These are phyloP conservation scores for Zeugodacus cucurbitae DNA, from an alignment of 1,140 invertebrate genomes.

Conservation along the genomic window DNA sequence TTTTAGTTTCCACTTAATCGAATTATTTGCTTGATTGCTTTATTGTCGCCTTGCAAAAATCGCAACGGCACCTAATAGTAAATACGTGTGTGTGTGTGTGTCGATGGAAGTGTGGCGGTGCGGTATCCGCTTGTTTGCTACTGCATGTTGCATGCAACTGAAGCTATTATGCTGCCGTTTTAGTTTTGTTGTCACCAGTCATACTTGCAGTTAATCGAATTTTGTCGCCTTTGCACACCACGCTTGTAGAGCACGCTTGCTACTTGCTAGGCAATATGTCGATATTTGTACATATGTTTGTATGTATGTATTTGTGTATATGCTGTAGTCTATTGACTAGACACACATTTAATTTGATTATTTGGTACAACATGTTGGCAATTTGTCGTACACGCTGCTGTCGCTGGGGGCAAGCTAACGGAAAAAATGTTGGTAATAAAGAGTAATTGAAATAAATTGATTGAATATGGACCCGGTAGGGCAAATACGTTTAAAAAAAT, in stretches of 20 bases:
- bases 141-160: not conserved
- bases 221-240: not conserved
- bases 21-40: slow-evolving; percentile 36
- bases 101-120: not conserved
- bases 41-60: slow-evolving; percentile 28
- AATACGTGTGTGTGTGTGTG: not conserved
- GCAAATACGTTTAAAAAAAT: not conserved
- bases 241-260: not conserved
- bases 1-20: slow-evolving; percentile 33
- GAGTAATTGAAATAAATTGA: slow-evolving; percentile 33
- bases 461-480: not conserved
- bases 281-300: not conserved
- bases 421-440: not conserved
- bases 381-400: slow-evolving; percentile 25
- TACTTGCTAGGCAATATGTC: not conserved
- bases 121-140: not conserved
- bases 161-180: not conserved
- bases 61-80: not conserved
- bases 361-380: slow-evolving; percentile 35
- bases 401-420: not conserved
- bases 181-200: not conserved
- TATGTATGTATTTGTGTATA: not conserved
- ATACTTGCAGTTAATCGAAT: not conserved
- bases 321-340: not conserved
- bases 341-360: slow-evolving; percentile 40